Percentiles rank a stretch among this genome's conserved stretches.
Evolutionary conservation across 1,140 invertebrate species (phyloP).

Genomic region (Cydia amplana): DNA sequence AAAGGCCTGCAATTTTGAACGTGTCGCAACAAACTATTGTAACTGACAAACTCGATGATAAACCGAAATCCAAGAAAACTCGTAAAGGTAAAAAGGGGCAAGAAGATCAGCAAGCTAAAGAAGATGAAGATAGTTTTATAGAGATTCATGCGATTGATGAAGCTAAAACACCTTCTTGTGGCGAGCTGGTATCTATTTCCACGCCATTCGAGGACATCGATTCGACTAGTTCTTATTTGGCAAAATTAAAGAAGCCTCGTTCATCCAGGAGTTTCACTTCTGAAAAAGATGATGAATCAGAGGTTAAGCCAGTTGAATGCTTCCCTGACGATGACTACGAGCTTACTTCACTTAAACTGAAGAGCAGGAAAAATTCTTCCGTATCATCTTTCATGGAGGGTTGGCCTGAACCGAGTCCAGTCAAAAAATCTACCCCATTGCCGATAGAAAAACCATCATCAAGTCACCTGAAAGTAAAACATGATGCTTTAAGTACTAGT

Average conservation of each 20-base stretch:
- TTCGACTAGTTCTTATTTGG: conserved; percentile 46
- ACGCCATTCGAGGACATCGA: conserved; percentile 63
- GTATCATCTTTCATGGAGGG: conserved; percentile 34
- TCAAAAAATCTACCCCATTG: not conserved
- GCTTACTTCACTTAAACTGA: conserved; percentile 14
- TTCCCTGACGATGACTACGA: conserved; percentile 36
- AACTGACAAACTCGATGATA: conserved; percentile 55
- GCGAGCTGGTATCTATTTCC: conserved; percentile 69
- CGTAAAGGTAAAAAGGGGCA: conserved; percentile 61
- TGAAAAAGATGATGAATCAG: conserved; percentile 50
- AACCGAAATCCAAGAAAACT: conserved; percentile 66
- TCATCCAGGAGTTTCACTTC: conserved; percentile 60
- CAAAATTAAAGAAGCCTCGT: conserved; percentile 58
- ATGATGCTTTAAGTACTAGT: conserved; percentile 33
- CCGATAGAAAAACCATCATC: conserved; percentile 28
- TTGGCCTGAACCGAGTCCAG: conserved; percentile 11
- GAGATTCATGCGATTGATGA: conserved; percentile 73
- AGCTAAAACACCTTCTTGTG: conserved; percentile 55
- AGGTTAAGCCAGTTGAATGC: conserved; percentile 27
- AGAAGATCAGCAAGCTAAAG: conserved; percentile 58
- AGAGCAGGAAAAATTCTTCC: conserved; percentile 33
- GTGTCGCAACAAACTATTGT: conserved; percentile 36
- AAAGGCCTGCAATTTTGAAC: conserved; percentile 42
- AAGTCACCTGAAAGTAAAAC: conserved; percentile 39
- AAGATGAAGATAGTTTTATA: conserved; percentile 71